Evolutionary conservation across 2,797 vertebrate genomes (phyloP).

Genomic region (Calcarius lapponicus): DNA sequence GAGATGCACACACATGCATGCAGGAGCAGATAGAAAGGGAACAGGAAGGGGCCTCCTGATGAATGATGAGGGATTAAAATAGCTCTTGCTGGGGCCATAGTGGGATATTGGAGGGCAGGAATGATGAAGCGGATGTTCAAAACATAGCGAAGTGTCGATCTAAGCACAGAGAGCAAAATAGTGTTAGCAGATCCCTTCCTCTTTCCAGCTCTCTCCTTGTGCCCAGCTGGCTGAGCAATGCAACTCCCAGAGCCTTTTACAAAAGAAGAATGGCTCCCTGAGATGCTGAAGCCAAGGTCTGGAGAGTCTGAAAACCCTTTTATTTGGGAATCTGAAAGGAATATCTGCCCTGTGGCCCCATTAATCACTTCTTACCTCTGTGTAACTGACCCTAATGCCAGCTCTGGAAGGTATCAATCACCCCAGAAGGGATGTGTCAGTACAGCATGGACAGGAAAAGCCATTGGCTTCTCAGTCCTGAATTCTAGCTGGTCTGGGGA

Average conservation of each 20-base stretch:
- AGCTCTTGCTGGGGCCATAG: constrained; percentile 50
- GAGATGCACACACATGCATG: constrained; percentile 5
- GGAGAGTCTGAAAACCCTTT: neutral
- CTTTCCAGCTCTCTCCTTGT: constrained; percentile 29
- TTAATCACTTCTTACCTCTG: neutral
- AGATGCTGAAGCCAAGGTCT: neutral
- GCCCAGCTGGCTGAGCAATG: neutral
- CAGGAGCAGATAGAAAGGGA: constrained; percentile 36
- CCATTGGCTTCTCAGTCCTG: constrained; percentile 10
- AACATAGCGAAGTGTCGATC: constrained; percentile 47
- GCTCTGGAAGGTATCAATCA: constrained; percentile 27
- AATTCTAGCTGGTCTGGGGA: constrained; percentile 47
- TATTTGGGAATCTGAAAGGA: neutral
- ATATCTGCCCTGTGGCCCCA: neutral
- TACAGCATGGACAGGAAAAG: constrained; percentile 30
- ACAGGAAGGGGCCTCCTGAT: constrained; percentile 57
- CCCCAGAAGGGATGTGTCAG: neutral
- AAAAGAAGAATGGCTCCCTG: neutral
- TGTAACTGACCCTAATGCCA: neutral
- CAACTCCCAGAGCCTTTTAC: neutral
- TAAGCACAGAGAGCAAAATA: constrained; percentile 39
- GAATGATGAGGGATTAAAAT: constrained; percentile 72
- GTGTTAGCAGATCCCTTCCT: constrained; percentile 63
- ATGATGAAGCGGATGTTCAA: constrained; percentile 64
- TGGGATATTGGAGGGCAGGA: constrained; percentile 48